Evolutionary conservation across 2,888 invertebrate genomes (phyloP).

Genomic region (Tetheella fluctuosa): DNA sequence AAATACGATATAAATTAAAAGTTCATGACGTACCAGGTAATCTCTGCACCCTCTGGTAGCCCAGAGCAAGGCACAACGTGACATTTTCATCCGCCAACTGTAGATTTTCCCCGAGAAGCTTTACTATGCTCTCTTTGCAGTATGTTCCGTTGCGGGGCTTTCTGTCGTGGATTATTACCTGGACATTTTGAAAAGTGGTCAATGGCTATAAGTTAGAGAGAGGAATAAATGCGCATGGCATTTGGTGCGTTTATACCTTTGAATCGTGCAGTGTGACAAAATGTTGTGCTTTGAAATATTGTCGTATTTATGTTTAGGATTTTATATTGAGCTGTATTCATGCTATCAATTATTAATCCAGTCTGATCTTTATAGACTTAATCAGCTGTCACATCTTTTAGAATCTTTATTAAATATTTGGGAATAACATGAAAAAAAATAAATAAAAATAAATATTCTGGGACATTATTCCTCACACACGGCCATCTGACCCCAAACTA

Average conservation of each 20-base stretch:
- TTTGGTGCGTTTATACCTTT: neutral
- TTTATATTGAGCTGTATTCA: neutral
- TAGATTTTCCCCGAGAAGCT: constrained; percentile 75
- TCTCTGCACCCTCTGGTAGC: constrained; percentile 78
- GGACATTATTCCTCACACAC: too few species aligned
- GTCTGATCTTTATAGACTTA: too few species aligned
- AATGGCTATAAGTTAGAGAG: neutral
- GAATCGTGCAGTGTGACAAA: neutral
- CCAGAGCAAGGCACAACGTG: constrained; percentile 75
- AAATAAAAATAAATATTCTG: too few species aligned
- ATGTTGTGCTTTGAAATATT: neutral
- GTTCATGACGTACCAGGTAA: constrained; percentile 69
- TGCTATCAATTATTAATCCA: neutral
- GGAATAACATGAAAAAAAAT: too few species aligned
- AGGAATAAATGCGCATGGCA: neutral
- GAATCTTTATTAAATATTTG: too few species aligned
- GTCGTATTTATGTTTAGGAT: neutral
- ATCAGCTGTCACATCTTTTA: too few species aligned
- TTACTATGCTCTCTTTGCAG: constrained; percentile 79
- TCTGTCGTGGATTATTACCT: constrained; percentile 80
- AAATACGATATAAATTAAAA: constrained; percentile 3
- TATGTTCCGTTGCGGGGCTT: constrained; percentile 79
- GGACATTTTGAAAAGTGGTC: constrained; percentile 27
- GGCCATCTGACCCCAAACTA: too few species aligned
- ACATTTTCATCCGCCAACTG: constrained; percentile 79